Evolutionary conservation across 1,140 invertebrate genomes (phyloP).

Genomic region (Tyrophagus putrescentiae): DNA sequence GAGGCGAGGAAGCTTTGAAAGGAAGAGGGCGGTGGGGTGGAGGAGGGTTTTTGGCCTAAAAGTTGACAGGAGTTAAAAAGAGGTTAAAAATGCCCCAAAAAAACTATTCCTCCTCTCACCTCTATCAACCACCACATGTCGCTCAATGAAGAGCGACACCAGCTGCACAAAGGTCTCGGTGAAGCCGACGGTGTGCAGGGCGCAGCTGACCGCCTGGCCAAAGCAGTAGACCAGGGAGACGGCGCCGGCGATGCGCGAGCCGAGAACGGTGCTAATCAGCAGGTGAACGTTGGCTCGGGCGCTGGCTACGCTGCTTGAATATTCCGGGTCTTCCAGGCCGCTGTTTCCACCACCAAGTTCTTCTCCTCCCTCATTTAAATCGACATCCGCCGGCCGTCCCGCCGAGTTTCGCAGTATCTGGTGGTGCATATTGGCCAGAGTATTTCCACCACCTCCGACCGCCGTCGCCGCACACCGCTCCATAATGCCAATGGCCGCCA

Average conservation of each 20-base stretch:
- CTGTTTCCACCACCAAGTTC: too few species aligned
- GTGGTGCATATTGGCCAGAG: background rate
- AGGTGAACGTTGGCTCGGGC: constrained; percentile 80
- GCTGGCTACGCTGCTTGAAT: background rate
- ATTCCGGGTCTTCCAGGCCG: constrained; percentile 3
- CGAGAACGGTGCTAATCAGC: constrained; percentile 77
- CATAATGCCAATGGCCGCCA: constrained; percentile 15
- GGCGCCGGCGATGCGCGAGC: constrained; percentile 75
- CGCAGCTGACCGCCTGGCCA: constrained; percentile 90
- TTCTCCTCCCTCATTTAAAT: too few species aligned
- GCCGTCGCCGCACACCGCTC: background rate
- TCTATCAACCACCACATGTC: constrained; percentile 43
- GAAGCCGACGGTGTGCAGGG: constrained; percentile 83
- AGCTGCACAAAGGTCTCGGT: constrained; percentile 82
- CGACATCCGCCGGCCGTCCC: too few species aligned
- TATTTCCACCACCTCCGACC: constrained; percentile 45
- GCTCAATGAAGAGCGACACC: constrained; percentile 46
- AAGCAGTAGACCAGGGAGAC: constrained; percentile 86
- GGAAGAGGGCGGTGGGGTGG: too few species aligned
- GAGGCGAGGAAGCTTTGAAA: too few species aligned
- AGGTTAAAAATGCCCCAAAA: too few species aligned
- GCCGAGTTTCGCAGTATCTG: too few species aligned
- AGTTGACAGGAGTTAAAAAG: too few species aligned
- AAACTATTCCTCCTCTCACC: constrained; percentile 41
- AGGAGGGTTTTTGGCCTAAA: too few species aligned